A percentile compares a stretch with the other conserved stretches of the same genome.
phyloP scores from a whole-genome alignment of 2,113 vertebrate genomes.

The Tinamus guttatus region DNA sequence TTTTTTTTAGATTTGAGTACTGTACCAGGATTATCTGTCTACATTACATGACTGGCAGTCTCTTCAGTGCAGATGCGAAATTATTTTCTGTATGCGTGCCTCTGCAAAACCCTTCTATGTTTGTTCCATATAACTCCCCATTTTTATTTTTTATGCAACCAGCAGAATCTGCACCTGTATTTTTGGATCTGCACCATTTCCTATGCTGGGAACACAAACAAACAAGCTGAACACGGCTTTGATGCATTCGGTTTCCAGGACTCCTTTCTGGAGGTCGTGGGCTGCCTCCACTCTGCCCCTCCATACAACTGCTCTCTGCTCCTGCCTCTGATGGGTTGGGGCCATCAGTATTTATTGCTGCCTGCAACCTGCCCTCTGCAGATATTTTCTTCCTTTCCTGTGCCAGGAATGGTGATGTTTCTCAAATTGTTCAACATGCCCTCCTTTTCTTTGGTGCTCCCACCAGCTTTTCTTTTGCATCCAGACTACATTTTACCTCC shows the following conservation, averaged over 20 bases:
- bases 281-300: background rate
- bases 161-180: background rate
- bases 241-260: background rate
- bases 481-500: too few relatives aligned
- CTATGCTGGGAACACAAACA: background rate
- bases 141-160: background rate
- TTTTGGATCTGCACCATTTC: background rate
- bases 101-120: background rate
- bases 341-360: background rate
- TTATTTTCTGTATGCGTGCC: background rate
- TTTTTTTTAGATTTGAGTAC: too few relatives aligned
- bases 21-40: background rate
- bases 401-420: background rate
- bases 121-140: background rate
- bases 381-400: background rate
- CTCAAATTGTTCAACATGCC: too few relatives aligned
- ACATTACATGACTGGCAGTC: background rate
- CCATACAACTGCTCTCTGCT: too few relatives aligned
- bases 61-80: background rate
- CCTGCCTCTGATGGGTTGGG: background rate
- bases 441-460: background rate
- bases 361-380: too few relatives aligned
- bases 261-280: background rate
- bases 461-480: background rate
- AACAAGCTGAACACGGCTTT: background rate